Evolutionary conservation across 2,113 vertebrate species (phyloP).

Genomic region (Proteles cristata): DNA sequence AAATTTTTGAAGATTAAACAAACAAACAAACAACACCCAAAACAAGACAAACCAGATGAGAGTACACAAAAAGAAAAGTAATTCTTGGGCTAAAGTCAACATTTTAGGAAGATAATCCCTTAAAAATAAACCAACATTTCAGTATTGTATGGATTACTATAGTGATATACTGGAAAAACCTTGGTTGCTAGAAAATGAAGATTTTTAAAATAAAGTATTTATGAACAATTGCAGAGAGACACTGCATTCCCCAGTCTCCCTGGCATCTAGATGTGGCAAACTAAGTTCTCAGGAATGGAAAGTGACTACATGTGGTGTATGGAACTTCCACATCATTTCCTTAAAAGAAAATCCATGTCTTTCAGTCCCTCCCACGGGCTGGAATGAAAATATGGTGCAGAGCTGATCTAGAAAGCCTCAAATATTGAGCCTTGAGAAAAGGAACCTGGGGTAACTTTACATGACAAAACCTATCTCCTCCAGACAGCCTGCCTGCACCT

Average conservation of each 20-base stretch:
- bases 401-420: neutral
- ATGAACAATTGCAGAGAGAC: neutral
- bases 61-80: neutral
- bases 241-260: neutral
- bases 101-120: neutral
- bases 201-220: neutral
- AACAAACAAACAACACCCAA: neutral
- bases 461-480: neutral
- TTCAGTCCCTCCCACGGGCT: neutral
- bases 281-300: neutral
- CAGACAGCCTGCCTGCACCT: neutral
- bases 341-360: neutral
- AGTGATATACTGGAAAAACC: neutral
- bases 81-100: neutral
- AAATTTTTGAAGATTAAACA: neutral
- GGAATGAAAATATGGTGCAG: neutral
- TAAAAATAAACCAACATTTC: neutral
- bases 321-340: neutral
- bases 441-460: neutral
- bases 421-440: neutral
- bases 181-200: neutral
- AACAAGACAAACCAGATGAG: neutral
- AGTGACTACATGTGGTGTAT: neutral
- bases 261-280: neutral
- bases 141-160: neutral